Percentiles rank a stretch among this genome's conserved stretches.
phyloP scores from a whole-genome alignment of 2,888 invertebrate genomes.

The Acleris emargana region DNA sequence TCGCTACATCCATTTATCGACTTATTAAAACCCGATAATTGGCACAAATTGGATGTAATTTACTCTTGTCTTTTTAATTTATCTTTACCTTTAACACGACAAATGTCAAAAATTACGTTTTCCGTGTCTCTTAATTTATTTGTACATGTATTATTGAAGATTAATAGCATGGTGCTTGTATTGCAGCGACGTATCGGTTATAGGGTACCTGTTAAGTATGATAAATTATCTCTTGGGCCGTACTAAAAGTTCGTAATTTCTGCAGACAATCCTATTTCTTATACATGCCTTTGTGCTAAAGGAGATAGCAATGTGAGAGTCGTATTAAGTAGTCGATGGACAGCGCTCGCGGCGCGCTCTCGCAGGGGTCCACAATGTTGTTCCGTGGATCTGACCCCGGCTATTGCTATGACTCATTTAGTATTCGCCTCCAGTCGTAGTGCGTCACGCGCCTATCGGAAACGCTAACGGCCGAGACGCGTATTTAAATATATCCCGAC shows the following conservation, averaged over 20 bases:
- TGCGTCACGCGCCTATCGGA: constrained; percentile 78
- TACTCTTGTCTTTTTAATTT: constrained; percentile 38
- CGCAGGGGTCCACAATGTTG: constrained; percentile 38
- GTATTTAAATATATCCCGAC: constrained; percentile 63
- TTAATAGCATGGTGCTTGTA: constrained; percentile 22
- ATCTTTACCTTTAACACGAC: constrained; percentile 30
- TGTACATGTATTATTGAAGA: constrained; percentile 13
- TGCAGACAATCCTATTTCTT: background rate
- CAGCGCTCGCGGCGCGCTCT: background rate
- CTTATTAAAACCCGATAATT: constrained; percentile 57
- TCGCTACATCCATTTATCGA: constrained; percentile 44
- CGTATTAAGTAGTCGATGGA: constrained; percentile 7
- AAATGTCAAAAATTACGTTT: constrained; percentile 25
- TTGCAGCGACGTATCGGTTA: constrained; percentile 22
- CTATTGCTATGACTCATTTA: constrained; percentile 59
- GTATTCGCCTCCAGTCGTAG: constrained; percentile 65
- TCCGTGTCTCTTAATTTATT: constrained; percentile 12
- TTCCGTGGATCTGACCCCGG: constrained; percentile 41
- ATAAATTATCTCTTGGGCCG: constrained; percentile 13
- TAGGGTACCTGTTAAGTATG: constrained; percentile 32
- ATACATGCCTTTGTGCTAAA: constrained; percentile 7
- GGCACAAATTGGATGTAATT: constrained; percentile 53
- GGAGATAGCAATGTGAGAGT: background rate
- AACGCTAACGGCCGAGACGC: constrained; percentile 71
- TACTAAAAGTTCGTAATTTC: background rate